A percentile compares a stretch with the other conserved stretches of the same genome.
Evolutionary conservation across 2,113 vertebrate species (phyloP).

Genomic region (Poecile atricapillus): DNA sequence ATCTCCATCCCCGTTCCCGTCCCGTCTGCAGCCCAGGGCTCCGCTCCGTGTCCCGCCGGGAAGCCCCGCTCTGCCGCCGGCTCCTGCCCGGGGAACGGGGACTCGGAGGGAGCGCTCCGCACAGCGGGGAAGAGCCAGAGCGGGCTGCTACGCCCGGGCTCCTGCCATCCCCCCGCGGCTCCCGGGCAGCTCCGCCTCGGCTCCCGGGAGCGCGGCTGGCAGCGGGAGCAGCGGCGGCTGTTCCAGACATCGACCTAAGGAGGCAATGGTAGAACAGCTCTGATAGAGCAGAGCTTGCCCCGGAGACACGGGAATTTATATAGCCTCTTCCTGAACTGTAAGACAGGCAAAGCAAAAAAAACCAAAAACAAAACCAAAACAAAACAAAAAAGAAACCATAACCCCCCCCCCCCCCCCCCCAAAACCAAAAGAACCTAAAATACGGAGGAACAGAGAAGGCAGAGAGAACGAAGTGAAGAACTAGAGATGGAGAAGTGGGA

Average conservation of each 20-base stretch:
- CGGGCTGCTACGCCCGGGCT: background rate
- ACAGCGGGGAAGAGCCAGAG: rapidly evolving
- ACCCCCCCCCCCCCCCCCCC: no score
- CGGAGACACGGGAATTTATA: rapidly evolving
- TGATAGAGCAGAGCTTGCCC: background rate
- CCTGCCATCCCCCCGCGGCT: background rate
- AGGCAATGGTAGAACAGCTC: background rate
- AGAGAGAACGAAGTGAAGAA: background rate
- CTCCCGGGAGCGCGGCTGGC: background rate
- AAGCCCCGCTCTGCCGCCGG: background rate
- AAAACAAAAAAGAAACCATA: no score
- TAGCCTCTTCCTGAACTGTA: background rate
- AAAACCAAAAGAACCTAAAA: background rate
- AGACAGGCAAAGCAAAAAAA: background rate
- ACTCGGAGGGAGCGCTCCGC: rapidly evolving
- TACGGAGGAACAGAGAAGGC: background rate
- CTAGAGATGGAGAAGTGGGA: slow-evolving; percentile 1
- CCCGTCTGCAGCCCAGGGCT: rapidly evolving
- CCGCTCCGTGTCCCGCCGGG: background rate
- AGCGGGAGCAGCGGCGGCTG: background rate
- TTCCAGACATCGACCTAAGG: rapidly evolving
- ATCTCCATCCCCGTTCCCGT: no score
- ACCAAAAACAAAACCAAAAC: background rate
- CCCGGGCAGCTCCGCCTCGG: background rate
- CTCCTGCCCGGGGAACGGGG: no score